Evolutionary conservation across 2,797 vertebrate genomes (phyloP), one percentile per base, ranked within the genome.

Genomic region (Neopelma chrysocephalum): DNA sequence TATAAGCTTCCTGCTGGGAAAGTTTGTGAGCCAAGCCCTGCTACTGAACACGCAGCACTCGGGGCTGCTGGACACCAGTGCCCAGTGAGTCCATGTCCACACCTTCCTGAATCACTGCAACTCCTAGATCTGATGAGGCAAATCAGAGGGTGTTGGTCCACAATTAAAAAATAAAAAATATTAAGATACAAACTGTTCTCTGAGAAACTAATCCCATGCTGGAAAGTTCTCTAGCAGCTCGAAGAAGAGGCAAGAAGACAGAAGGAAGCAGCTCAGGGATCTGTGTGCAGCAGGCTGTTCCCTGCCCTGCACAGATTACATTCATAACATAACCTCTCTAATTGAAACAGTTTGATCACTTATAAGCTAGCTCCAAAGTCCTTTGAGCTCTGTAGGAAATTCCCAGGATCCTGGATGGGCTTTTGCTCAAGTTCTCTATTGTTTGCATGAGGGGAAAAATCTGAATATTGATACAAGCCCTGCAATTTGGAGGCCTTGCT

Each of bases 1-100:
- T 86, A 64, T 86, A 42, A 87, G 80, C 90, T 96, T 97, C 96
- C 96, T 94, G 91, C 95, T 89, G 93, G 87, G 91, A 95, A 75
- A 36, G 69, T n/a, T 23, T 51, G 72, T 50, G 93, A 94, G 91
- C 92, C 94, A 95, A 91, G 58, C 58, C 58, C 65, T 75, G 93
- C 96, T 96, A 97, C 95, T 17, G 89, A 89, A 62, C 81, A 36
- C 19, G 2, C 89, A 84, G 70, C 89, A 12, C 21, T 5, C 26
- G 11, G 48, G 34, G 47, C 78, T 82, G 81, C 47, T 6, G 81
- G 71, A 66, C 36, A 58, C 65, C 21, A 75, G 77, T 2, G 0
- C 34, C 32, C 71, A 21, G 69, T 1, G 2, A 16, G 7, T 38
- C 48, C 19, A 3, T 56, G 61, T 40, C 89, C 73, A 40, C 75